phyloP scores from a whole-genome alignment of 2,113 vertebrate species.

The Catharus minimus region DNA sequence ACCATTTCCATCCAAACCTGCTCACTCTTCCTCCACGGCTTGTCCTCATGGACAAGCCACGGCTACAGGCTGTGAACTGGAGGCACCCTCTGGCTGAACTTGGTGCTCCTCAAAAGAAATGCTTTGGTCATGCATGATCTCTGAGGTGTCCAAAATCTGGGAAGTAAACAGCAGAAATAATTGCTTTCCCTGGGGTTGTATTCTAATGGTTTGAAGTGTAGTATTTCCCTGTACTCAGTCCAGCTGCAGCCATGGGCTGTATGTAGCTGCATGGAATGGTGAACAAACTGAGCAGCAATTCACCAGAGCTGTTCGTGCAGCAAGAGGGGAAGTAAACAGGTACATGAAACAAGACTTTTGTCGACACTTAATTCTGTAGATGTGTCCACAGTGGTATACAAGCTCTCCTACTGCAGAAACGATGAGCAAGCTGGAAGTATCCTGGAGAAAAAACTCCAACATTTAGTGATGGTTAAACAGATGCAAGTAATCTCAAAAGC shows the following conservation, averaged over 20 bases:
- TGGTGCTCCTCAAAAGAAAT: background rate
- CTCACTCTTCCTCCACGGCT: background rate
- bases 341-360: background rate
- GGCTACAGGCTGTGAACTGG: rapidly evolving
- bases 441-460: background rate
- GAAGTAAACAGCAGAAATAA: background rate
- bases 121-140: background rate
- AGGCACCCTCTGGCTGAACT: background rate
- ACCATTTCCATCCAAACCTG: background rate
- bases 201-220: background rate
- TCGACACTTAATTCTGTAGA: background rate
- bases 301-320: background rate
- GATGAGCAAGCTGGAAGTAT: background rate
- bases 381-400: background rate
- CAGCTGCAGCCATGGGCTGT: background rate
- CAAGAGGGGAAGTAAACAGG: background rate
- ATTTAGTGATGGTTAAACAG: background rate
- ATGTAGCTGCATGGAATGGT: background rate
- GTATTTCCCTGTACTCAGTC: background rate
- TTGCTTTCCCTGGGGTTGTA: background rate
- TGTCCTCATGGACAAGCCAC: background rate
- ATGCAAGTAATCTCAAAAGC: background rate
- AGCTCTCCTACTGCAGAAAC: background rate
- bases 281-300: background rate
- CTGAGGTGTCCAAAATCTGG: background rate